Evolutionary conservation across 2,113 vertebrate genomes (phyloP).

Genomic region (Pipra filicauda): DNA sequence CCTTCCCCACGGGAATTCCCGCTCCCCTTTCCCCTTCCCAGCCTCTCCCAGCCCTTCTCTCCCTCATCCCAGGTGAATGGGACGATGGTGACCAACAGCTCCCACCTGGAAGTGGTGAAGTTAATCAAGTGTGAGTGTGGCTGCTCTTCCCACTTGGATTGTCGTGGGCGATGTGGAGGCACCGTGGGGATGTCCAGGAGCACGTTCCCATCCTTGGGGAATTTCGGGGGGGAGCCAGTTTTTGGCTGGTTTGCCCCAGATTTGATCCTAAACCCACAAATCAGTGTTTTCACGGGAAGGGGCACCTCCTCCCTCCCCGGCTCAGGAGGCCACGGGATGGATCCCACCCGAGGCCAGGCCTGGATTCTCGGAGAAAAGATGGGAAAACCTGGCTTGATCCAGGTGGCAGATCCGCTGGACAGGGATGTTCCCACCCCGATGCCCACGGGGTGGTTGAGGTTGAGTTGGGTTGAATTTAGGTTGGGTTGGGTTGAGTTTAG

Average conservation of each 20-base stretch:
- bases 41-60: neutral
- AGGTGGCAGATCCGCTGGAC: too few species aligned
- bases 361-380: neutral
- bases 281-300: neutral
- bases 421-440: neutral
- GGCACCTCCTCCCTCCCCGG: neutral
- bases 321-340: neutral
- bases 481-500: too few species aligned
- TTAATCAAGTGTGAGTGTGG: constrained; percentile 91
- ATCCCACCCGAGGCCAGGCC: neutral
- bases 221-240: neutral
- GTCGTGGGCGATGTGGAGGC: neutral
- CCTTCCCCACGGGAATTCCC: neutral
- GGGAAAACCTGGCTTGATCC: neutral
- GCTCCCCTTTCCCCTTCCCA: neutral
- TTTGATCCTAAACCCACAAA: neutral
- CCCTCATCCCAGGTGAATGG: constrained; percentile 84
- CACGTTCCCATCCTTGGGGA: accelerated
- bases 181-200: neutral
- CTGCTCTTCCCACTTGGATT: neutral
- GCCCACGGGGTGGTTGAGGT: neutral
- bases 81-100: constrained; percentile 89
- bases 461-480: too few species aligned
- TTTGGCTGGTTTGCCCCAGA: neutral
- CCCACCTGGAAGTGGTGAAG: constrained; percentile 93